A percentile compares a stretch with the other conserved stretches of the same genome.
phyloP scores from a whole-genome alignment of 2,888 invertebrate genomes.

The Sesia bembeciformis region DNA sequence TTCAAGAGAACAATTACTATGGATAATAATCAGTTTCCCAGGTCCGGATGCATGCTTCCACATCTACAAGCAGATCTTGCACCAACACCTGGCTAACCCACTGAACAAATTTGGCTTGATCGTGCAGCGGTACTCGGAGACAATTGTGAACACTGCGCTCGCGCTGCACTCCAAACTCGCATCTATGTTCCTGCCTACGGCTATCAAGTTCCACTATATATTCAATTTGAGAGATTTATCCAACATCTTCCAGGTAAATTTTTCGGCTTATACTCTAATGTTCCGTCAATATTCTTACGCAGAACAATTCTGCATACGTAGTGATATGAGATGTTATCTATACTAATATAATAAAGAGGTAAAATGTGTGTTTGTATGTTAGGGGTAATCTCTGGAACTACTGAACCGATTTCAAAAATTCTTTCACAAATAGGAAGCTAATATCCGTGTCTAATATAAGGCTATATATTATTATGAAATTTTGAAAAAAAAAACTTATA shows the following conservation, averaged over 20 bases:
- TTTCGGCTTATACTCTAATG: no score
- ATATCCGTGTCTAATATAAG: no score
- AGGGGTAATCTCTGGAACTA: no score
- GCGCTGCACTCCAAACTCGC: conserved; percentile 84
- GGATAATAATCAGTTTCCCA: conserved; percentile 80
- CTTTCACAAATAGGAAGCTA: no score
- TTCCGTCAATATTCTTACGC: no score
- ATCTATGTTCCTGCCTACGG: conserved; percentile 89
- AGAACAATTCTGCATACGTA: no score
- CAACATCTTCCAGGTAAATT: conserved; percentile 90
- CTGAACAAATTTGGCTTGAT: conserved; percentile 77
- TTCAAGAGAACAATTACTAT: not conserved
- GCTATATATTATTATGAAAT: no score
- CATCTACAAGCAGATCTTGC: conserved; percentile 88
- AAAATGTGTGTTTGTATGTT: no score
- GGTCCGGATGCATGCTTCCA: conserved; percentile 85
- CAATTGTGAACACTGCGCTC: conserved; percentile 82
- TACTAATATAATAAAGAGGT: no score
- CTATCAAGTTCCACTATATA: conserved; percentile 94
- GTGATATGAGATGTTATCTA: no score
- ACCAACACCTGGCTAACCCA: conserved; percentile 81
- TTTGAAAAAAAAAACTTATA: no score
- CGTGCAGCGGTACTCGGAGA: conserved; percentile 75
- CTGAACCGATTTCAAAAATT: no score
- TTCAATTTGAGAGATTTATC: conserved; percentile 95